Percentiles rank a stretch among this genome's conserved stretches.
Conservation (phyloP, 2,888 invertebrate genomes). For the Nomada fucata region DNA sequence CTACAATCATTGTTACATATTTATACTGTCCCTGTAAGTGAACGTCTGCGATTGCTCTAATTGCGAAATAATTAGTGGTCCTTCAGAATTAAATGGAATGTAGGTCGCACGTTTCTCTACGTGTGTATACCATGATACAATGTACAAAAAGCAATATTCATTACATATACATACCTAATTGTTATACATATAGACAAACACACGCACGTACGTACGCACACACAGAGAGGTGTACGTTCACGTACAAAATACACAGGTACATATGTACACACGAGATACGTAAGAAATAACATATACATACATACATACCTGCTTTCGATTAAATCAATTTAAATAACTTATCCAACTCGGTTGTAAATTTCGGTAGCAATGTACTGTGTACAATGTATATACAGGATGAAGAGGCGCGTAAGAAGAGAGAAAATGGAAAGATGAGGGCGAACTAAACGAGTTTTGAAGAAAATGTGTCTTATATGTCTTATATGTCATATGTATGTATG, state of each 20-base stretch:
- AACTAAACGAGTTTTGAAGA: conserved; percentile 41
- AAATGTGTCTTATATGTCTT: conserved; percentile 67
- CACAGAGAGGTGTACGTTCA: neutral
- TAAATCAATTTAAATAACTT: conserved; percentile 59
- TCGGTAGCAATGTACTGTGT: conserved; percentile 62
- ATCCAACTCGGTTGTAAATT: conserved; percentile 65
- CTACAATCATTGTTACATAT: conserved; percentile 29
- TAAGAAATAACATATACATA: conserved; percentile 56
- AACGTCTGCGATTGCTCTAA: conserved; percentile 33
- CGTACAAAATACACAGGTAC: conserved; percentile 37
- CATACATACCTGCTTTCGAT: conserved; percentile 59
- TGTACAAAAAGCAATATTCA: conserved; percentile 79
- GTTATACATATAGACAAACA: conserved; percentile 11
- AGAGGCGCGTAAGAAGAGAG: conserved; percentile 21
- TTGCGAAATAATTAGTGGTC: conserved; percentile 33
- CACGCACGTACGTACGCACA: conserved; percentile 20
- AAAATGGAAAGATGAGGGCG: neutral
- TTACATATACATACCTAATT: conserved; percentile 41
- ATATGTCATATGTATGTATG: conserved; percentile 68
- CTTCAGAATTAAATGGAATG: conserved; percentile 18
- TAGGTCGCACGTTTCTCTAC: conserved; percentile 52
- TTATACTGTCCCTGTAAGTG: conserved; percentile 40
- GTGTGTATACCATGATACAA: conserved; percentile 70
- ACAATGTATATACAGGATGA: conserved; percentile 67
- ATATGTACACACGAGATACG: conserved; percentile 57